phyloP scores from a whole-genome alignment of 37 sponge, comb jelly and placozoan species.

The Mnemiopsis leidyi region DNA sequence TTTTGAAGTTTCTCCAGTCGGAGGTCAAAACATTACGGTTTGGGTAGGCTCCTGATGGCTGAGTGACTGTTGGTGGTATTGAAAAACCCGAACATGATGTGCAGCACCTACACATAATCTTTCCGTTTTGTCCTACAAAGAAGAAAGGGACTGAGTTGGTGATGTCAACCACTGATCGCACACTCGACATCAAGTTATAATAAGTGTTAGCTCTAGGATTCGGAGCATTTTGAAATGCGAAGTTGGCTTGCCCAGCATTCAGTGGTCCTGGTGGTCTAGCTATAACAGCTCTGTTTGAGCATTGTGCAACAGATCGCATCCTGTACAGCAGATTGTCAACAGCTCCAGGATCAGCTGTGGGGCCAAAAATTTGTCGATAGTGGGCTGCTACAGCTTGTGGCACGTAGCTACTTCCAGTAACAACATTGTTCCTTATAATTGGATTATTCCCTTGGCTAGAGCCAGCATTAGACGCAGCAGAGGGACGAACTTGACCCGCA shows the following conservation, averaged over 20 bases:
- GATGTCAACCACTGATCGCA: not conserved
- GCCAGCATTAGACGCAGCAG: no score
- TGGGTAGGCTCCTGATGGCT: not conserved
- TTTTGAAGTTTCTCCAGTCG: not conserved
- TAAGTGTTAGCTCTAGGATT: not conserved
- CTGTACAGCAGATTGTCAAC: not conserved
- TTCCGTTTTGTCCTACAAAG: not conserved
- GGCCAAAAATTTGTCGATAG: not conserved
- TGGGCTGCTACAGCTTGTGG: not conserved
- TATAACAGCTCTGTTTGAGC: not conserved
- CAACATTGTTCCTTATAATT: no score
- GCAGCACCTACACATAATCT: not conserved
- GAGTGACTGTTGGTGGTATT: not conserved
- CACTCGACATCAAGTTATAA: not conserved
- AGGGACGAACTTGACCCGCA: no score
- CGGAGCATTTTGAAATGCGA: not conserved
- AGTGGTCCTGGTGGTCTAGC: not conserved
- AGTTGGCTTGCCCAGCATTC: not conserved
- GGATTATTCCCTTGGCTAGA: no score
- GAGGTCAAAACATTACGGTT: not conserved
- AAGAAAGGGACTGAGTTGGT: not conserved
- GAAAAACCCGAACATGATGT: not conserved
- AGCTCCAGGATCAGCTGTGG: not conserved
- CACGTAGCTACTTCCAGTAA: no score
- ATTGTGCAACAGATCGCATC: not conserved